phyloP scores from a whole-genome alignment of 2,113 vertebrate species.

The Ophiodon elongatus region DNA sequence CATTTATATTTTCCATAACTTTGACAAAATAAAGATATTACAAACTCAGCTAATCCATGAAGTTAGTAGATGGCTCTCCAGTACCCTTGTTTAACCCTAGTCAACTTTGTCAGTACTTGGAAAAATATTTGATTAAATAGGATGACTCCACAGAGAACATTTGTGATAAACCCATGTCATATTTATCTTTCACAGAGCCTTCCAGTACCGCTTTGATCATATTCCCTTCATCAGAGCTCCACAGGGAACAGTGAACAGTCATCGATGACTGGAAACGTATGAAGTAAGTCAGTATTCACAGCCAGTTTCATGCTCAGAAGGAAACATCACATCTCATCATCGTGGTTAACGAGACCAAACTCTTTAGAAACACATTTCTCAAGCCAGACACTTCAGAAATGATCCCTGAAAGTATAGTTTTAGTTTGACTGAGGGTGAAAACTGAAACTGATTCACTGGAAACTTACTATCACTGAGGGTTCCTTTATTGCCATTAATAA shows the following conservation, averaged over 20 bases:
- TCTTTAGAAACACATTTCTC: conserved; percentile 78
- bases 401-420: conserved; percentile 74
- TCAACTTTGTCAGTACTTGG: neutral
- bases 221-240: conserved; percentile 30
- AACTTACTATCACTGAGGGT: no score
- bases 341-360: conserved; percentile 65
- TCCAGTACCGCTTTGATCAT: neutral
- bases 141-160: no score
- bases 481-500: no score
- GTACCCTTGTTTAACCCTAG: no score
- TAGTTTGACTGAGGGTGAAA: no score
- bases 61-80: neutral
- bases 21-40: neutral
- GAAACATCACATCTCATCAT: conserved; percentile 66
- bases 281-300: no score
- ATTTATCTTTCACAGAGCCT: no score
- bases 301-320: no score
- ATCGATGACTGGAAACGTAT: no score
- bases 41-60: neutral
- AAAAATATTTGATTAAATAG: neutral
- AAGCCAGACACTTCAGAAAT: no score
- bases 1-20: neutral
- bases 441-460: no score
- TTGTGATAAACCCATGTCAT: no score
- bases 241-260: conserved; percentile 50